A percentile compares a stretch with the other conserved stretches of the same genome.
Conservation (phyloP, 2,113 vertebrate species). For the Oreochromis spilurus region DNA sequence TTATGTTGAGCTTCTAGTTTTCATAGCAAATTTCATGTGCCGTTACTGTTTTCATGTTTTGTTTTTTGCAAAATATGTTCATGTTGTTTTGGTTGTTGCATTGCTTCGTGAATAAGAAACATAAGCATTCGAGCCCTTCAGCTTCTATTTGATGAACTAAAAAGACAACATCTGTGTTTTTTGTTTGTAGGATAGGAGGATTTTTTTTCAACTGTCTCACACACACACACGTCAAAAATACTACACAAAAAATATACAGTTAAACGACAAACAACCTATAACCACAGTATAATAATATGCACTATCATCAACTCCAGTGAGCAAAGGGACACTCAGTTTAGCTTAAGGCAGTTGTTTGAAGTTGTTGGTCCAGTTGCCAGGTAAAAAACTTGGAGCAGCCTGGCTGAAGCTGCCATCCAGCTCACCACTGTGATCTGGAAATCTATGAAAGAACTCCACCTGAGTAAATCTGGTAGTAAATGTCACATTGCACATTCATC, state of each 20-base stretch:
- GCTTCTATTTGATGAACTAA: neutral
- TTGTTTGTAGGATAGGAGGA: neutral
- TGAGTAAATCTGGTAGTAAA: neutral
- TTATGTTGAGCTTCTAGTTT: neutral
- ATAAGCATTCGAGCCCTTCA: neutral
- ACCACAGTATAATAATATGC: neutral
- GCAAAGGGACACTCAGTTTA: neutral
- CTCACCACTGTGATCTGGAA: slow-evolving; percentile 40
- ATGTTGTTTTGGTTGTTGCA: neutral
- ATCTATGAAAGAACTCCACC: slow-evolving; percentile 20
- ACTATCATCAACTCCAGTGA: neutral
- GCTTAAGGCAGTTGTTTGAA: slow-evolving; percentile 5
- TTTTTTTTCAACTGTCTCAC: neutral
- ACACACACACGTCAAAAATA: neutral
- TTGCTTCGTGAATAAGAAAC: neutral
- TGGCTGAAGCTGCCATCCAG: neutral
- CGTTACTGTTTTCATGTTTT: neutral
- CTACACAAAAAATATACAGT: neutral
- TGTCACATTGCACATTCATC: neutral
- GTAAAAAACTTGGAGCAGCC: neutral
- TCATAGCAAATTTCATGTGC: neutral
- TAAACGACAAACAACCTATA: neutral
- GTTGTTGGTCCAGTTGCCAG: neutral
- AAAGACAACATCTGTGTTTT: neutral
- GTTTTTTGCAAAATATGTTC: neutral